Percentiles rank a stretch among this genome's conserved stretches.
Evolutionary conservation across 2,888 invertebrate species (phyloP).

Genomic region (Acanthococcus lagerstroemiae): DNA sequence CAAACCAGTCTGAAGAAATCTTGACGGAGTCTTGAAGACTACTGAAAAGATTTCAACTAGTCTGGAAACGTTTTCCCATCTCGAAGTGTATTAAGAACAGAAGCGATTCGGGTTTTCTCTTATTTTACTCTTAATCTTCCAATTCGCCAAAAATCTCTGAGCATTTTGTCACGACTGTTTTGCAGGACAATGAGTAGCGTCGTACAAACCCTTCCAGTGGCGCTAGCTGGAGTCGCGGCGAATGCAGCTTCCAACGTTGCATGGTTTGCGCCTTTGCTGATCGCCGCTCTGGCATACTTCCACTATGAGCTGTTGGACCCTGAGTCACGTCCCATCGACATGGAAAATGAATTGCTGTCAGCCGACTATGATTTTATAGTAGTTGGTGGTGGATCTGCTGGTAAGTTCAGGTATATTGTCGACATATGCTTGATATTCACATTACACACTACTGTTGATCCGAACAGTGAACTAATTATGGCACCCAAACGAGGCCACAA

Average conservation of each 20-base stretch:
- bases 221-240: slow-evolving; percentile 57
- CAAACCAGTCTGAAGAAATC: no score
- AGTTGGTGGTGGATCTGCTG: slow-evolving; percentile 79
- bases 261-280: slow-evolving; percentile 73
- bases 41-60: no score
- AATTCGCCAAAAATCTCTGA: neutral
- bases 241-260: slow-evolving; percentile 59
- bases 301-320: slow-evolving; percentile 76
- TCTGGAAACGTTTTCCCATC: no score
- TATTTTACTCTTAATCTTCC: neutral
- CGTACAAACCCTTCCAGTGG: slow-evolving; percentile 43
- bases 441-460: no score
- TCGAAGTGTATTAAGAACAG: no score
- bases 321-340: slow-evolving; percentile 65
- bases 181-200: slow-evolving; percentile 37
- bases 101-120: no score
- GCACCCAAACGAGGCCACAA: no score
- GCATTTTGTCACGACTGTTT: neutral
- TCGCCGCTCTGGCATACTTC: slow-evolving; percentile 76
- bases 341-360: slow-evolving; percentile 51
- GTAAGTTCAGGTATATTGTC: slow-evolving; percentile 41
- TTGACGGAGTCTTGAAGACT: no score
- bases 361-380: slow-evolving; percentile 73
- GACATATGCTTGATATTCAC: no score
- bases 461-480: no score